Evolutionary conservation across 2,113 vertebrate genomes (phyloP).

Genomic region (Eulemur macaco): DNA sequence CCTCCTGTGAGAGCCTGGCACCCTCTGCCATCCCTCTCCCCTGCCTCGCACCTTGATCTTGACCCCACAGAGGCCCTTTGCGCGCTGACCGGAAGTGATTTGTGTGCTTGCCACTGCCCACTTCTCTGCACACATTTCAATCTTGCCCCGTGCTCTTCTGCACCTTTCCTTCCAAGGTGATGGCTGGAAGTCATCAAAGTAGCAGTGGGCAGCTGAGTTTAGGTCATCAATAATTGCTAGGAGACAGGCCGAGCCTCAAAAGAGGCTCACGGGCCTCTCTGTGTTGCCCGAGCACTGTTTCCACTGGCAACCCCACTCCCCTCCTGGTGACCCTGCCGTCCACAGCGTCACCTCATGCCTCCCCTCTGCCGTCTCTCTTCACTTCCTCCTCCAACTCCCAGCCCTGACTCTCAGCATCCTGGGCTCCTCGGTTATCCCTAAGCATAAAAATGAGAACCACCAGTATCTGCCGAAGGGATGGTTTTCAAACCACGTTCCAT

Average conservation of each 20-base stretch:
- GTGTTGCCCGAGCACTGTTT: neutral
- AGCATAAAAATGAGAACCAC: neutral
- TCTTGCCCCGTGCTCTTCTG: neutral
- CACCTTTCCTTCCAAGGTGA: neutral
- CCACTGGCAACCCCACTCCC: too few species aligned
- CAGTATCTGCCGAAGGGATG: neutral
- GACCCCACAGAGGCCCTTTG: neutral
- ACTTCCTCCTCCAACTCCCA: neutral
- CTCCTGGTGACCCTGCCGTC: rapidly evolving
- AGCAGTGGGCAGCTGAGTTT: neutral
- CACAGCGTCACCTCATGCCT: neutral
- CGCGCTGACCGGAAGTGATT: neutral
- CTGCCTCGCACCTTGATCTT: neutral
- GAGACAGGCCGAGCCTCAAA: neutral
- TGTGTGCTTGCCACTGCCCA: rapidly evolving
- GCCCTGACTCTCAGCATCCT: neutral
- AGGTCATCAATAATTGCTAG: neutral
- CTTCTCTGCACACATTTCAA: neutral
- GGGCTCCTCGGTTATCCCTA: neutral
- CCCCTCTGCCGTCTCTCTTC: neutral
- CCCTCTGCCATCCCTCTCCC: neutral
- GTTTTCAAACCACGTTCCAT: neutral
- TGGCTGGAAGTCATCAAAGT: neutral
- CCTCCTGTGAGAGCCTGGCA: neutral
- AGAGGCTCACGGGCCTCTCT: neutral